Evolutionary conservation across 2,113 vertebrate species (phyloP).

Genomic region (Catharus minimus): DNA sequence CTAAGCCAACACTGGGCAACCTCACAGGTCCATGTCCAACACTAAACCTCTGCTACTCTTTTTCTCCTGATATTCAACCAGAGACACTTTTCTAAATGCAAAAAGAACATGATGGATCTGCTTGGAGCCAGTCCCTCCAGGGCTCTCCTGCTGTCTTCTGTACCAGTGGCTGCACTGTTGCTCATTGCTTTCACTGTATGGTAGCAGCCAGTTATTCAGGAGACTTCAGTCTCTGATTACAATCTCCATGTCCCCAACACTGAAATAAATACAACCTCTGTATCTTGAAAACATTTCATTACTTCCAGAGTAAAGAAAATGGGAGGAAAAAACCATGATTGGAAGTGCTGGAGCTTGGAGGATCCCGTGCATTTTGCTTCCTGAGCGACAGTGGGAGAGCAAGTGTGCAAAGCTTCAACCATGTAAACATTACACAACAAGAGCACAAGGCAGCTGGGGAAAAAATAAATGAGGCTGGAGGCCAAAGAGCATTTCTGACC

Average conservation of each 20-base stretch:
- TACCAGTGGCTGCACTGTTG: background rate
- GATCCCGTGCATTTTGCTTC: background rate
- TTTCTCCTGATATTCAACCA: background rate
- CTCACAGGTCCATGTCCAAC: background rate
- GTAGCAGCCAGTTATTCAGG: background rate
- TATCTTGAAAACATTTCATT: background rate
- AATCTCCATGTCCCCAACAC: background rate
- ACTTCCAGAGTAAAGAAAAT: background rate
- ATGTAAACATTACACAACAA: background rate
- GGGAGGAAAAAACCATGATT: accelerated
- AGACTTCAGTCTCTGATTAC: background rate
- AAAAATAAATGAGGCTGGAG: background rate
- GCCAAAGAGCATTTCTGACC: background rate
- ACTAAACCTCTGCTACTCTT: background rate
- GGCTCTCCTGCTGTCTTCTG: accelerated
- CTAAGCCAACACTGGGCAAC: background rate
- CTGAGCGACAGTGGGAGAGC: background rate
- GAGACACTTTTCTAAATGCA: background rate
- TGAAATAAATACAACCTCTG: background rate
- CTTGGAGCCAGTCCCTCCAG: background rate
- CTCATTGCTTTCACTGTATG: background rate
- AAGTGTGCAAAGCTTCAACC: background rate
- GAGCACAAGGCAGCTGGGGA: background rate
- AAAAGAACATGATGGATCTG: background rate
- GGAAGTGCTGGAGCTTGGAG: background rate